phyloP scores from a whole-genome alignment of 2,797 vertebrate species.

The Sebastes oblongus region DNA sequence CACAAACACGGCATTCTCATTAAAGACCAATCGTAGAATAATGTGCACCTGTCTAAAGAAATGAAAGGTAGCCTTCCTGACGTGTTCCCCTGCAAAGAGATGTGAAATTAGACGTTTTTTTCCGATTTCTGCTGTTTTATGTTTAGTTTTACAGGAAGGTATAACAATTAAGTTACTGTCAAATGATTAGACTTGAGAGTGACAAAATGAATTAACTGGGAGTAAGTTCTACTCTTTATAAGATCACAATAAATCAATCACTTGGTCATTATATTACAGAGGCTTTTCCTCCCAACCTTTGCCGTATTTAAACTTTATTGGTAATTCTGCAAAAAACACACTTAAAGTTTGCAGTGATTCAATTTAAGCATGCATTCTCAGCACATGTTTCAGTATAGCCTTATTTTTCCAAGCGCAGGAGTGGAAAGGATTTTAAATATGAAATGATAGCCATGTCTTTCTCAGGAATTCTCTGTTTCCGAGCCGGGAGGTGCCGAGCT shows the following conservation, averaged over 20 bases:
- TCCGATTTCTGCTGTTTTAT: background rate
- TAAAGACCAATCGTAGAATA: conserved; percentile 80
- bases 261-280: background rate
- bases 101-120: conserved; percentile 26
- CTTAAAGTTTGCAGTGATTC: background rate
- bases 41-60: conserved; percentile 75
- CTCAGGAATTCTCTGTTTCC: background rate
- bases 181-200: conserved; percentile 14
- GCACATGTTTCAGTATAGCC: background rate
- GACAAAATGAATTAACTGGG: background rate
- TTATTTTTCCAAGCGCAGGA: background rate
- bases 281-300: background rate
- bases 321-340: background rate
- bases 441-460: background rate
- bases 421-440: background rate
- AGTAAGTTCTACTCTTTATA: background rate
- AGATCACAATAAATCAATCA: conserved; percentile 3
- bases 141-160: conserved; percentile 11
- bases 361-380: background rate
- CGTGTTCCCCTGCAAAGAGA: background rate
- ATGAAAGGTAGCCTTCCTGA: conserved; percentile 51
- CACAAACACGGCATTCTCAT: conserved; percentile 79
- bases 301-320: background rate
- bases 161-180: conserved; percentile 5
- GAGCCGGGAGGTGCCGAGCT: background rate